Conservation (phyloP, 2,113 vertebrate species). For the Larimichthys crocea region DNA sequence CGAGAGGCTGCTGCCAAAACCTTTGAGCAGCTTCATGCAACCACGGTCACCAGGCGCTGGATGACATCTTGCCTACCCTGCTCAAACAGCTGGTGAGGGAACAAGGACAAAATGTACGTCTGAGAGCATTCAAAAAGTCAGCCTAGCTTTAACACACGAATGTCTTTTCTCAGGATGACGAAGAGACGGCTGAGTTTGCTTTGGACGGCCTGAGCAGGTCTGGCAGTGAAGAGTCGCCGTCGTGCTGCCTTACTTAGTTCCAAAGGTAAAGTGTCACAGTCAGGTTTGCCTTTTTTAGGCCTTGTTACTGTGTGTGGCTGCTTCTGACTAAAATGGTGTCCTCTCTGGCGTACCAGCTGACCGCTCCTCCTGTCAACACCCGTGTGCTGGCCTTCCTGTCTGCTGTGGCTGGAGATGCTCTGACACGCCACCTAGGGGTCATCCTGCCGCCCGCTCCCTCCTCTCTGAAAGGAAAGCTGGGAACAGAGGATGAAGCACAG, state of each 20-base stretch:
- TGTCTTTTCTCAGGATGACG: constrained; percentile 85
- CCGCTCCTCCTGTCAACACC: constrained; percentile 93
- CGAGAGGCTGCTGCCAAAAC: constrained; percentile 97
- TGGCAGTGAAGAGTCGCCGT: constrained; percentile 99
- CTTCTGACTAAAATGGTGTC: not conserved
- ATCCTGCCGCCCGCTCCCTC: constrained; percentile 96
- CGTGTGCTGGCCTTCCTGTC: constrained; percentile 97
- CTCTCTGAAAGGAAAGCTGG: constrained; percentile 93
- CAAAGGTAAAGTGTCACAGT: constrained; percentile 86
- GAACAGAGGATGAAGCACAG: constrained; percentile 90
- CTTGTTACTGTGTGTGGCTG: not conserved
- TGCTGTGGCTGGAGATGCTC: constrained; percentile 93
- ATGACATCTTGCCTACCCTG: constrained; percentile 95
- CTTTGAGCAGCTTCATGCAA: constrained; percentile 98
- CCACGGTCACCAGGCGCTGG: constrained; percentile 96
- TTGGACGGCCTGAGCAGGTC: constrained; percentile 97
- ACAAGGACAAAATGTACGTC: not conserved
- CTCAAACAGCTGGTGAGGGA: constrained; percentile 93
- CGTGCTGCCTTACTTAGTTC: constrained; percentile 98
- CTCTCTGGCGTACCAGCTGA: constrained; percentile 84
- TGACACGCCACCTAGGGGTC: constrained; percentile 94
- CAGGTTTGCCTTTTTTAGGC: not conserved
- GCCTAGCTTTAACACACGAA: not conserved
- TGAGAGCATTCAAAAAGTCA: not conserved
- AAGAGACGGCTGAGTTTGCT: constrained; percentile 92